These are phyloP conservation scores for Saguinus imperator DNA, from an alignment of 2,113 vertebrate genomes.

Conservation along the genomic window DNA sequence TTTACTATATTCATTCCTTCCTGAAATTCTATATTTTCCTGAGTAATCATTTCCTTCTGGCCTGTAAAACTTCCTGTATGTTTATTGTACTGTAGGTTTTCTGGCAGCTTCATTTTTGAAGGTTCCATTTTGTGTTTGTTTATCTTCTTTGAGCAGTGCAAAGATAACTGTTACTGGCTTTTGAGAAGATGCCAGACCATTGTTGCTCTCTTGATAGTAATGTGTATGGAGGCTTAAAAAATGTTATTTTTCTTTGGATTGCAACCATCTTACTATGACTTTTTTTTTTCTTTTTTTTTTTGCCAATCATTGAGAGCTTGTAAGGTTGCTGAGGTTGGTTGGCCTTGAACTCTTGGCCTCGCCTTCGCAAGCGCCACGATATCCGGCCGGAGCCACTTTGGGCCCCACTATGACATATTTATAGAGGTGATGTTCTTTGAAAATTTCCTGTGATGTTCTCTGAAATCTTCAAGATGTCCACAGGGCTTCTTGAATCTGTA, in stretches of 20 bases:
- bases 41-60: background rate
- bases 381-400: no score
- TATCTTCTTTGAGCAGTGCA: background rate
- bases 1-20: no score
- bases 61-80: background rate
- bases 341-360: no score
- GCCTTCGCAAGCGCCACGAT: no score
- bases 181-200: background rate
- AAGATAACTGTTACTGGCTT: background rate
- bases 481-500: background rate
- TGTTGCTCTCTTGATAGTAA: fast-evolving
- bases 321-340: no score
- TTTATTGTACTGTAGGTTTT: background rate
- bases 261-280: background rate
- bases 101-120: background rate
- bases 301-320: no score
- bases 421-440: background rate
- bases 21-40: background rate
- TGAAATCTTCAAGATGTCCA: background rate
- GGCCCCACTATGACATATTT: background rate
- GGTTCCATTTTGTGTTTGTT: background rate
- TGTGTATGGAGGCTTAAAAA: background rate
- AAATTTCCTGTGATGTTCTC: background rate
- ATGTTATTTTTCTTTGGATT: background rate
- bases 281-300: no score